phyloP scores from a whole-genome alignment of 2,888 invertebrate species.

The Caenorhabditis doughertyi region DNA sequence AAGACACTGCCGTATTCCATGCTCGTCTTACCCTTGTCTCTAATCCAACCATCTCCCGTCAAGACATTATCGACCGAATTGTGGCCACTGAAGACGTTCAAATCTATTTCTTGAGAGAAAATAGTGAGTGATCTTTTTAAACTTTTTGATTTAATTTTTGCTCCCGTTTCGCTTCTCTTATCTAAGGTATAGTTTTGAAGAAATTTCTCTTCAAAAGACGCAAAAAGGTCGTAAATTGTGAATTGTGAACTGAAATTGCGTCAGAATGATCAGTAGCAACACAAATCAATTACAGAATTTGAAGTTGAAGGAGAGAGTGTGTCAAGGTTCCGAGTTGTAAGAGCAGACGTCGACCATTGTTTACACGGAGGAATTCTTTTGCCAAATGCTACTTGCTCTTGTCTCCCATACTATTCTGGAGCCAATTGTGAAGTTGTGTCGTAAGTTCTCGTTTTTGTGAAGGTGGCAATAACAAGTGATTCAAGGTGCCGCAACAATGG shows the following conservation, averaged over 20 bases:
- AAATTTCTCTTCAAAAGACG: conserved; percentile 30
- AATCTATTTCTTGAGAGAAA: conserved; percentile 52
- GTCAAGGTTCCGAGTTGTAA: conserved; percentile 37
- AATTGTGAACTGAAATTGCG: conserved; percentile 40
- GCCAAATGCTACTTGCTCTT: conserved; percentile 67
- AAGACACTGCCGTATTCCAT: conserved; percentile 53
- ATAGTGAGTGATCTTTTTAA: conserved; percentile 39
- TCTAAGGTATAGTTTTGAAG: conserved; percentile 11
- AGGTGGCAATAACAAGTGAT: neutral
- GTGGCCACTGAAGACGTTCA: conserved; percentile 48
- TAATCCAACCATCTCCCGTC: conserved; percentile 36
- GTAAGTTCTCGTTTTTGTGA: neutral
- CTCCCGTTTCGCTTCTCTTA: conserved; percentile 21
- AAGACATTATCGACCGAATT: conserved; percentile 57
- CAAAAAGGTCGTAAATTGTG: conserved; percentile 31
- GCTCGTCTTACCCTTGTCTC: conserved; percentile 32
- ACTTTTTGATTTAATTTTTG: neutral
- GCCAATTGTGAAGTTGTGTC: conserved; percentile 54
- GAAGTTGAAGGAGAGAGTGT: conserved; percentile 23
- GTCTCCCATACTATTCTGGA: conserved; percentile 59
- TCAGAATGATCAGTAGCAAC: conserved; percentile 36
- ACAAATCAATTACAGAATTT: conserved; percentile 42
- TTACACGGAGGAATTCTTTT: conserved; percentile 61
- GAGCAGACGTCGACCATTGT: conserved; percentile 52
- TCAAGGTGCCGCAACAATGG: conserved; percentile 63